Conservation (phyloP, 1,140 invertebrate species). For the Druon quercuslanigerum region DNA sequence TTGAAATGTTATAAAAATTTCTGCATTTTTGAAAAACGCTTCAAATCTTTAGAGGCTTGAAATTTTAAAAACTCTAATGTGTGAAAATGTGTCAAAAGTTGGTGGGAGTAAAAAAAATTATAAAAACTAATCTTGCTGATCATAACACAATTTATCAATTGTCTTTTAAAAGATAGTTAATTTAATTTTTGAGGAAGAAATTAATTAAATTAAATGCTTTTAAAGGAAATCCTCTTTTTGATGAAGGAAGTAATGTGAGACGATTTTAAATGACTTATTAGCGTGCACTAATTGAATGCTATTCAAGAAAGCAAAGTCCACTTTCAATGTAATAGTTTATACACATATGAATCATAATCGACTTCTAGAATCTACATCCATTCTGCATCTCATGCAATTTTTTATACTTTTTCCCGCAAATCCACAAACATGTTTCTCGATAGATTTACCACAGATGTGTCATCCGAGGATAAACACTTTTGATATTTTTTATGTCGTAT, state of each 20-base stretch:
- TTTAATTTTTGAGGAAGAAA: background rate
- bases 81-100: too few relatives aligned
- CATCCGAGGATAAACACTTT: background rate
- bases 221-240: slow-evolving; percentile 20
- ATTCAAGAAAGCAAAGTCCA: slow-evolving; percentile 6
- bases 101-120: too few relatives aligned
- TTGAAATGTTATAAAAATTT: too few relatives aligned
- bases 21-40: too few relatives aligned
- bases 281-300: slow-evolving; percentile 14
- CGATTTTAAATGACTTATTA: slow-evolving; percentile 2
- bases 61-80: too few relatives aligned
- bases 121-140: too few relatives aligned
- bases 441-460: background rate
- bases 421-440: background rate
- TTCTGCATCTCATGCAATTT: background rate
- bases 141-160: too few relatives aligned
- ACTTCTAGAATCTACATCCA: slow-evolving; percentile 13
- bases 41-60: too few relatives aligned
- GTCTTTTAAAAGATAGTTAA: too few relatives aligned
- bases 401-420: background rate
- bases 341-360: slow-evolving; percentile 4
- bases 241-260: slow-evolving; percentile 8
- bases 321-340: background rate
- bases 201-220: background rate
- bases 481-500: too few relatives aligned